Base-by-base conservation (phyloP, 1,140 invertebrate species). In the Cepaea nemoralis region DNA sequence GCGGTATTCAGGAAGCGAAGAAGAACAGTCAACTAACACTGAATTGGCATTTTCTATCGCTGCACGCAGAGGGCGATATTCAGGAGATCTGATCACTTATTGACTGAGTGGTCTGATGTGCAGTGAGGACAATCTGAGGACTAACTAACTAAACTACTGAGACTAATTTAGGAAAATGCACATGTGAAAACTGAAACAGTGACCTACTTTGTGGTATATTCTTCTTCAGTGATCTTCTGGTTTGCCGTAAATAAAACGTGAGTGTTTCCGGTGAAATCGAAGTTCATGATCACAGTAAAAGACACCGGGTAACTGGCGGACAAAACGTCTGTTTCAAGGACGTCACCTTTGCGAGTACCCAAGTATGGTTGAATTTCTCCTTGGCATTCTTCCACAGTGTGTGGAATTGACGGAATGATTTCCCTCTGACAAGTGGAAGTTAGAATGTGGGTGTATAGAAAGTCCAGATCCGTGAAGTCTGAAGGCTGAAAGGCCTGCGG, bases 201-300 rank as follows among this genome's bases (percentile, higher is more conserved):
- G 45, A 48, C 45, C 45, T 48, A 48, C 45, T 19, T 48, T 48
- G 45, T 8, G 8, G 45, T 48, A 48, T 48, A 8, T 12, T 19
- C 45, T 8, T 74, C 80, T 24, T 42, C 24, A 14, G 33, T 1
- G 22, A 50, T 48, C 40, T 78, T 33, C 35, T 89, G 85, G 31
- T 79, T 83, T 22, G 92, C 85, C 79, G 93, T 93, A 75, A 94
- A 93, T 40, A 94, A 86, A 35, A 94, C 87, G 24, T 90, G 89
- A 14, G 86, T 86, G 70, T 89, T 87, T 1, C 89, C 89, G 69
- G 89, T 84, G 40, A 90, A 88, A 14, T 89, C 89, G 69, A 90
- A 90, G 80, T 90, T 93, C 88, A 89, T 94, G 91, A 73, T 92
- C 87, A 84, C 89, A 83, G 73, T 90, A 88, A 86, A 91, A 88